Evolutionary conservation across 2,113 vertebrate species (phyloP).

Genomic region (Ammospiza caudacuta): DNA sequence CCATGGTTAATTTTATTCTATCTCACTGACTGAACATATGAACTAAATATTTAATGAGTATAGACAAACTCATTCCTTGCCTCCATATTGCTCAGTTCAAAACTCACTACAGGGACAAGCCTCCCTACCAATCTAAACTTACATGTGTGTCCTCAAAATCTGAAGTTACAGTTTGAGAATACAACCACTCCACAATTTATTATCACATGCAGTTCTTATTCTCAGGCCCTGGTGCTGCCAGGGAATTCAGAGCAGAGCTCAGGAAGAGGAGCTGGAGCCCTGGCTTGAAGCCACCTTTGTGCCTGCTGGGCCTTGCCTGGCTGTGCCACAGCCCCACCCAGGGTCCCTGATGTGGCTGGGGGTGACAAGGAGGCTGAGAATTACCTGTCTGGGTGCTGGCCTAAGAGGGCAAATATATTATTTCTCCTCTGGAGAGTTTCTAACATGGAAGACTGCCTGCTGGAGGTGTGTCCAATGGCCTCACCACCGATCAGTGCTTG

Average conservation of each 20-base stretch:
- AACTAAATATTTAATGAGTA: neutral
- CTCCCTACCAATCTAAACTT: neutral
- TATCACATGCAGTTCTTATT: neutral
- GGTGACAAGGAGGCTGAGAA: neutral
- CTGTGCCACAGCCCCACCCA: neutral
- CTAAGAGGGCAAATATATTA: neutral
- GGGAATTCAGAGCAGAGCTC: neutral
- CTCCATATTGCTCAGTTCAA: neutral
- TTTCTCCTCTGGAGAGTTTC: neutral
- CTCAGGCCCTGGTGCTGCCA: neutral
- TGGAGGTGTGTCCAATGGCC: neutral
- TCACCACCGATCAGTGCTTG: neutral
- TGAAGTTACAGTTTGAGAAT: neutral
- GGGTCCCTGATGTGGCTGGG: neutral
- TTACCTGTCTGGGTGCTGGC: neutral
- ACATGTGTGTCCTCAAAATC: neutral
- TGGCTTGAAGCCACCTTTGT: neutral
- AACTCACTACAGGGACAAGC: neutral
- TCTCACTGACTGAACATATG: neutral
- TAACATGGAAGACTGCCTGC: neutral
- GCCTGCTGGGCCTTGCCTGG: accelerated
- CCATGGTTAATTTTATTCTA: neutral
- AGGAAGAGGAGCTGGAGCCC: neutral
- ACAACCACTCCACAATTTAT: neutral
- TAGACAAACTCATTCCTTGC: neutral